These are phyloP conservation scores for Cherax destructor DNA, from an alignment of 1,140 invertebrate species.

Conservation along the genomic window DNA sequence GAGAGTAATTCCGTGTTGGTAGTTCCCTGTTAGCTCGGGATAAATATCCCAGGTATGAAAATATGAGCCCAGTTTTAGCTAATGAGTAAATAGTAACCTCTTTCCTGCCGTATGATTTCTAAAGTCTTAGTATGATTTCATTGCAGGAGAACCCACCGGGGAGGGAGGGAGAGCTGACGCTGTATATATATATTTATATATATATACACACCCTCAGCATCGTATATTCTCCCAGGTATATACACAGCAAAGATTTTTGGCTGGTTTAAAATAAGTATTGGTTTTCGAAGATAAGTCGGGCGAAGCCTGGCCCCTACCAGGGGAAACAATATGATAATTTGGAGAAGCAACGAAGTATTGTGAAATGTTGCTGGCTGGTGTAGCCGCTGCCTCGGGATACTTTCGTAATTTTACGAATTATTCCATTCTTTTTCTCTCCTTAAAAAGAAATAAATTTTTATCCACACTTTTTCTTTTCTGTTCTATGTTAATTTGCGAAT, in stretches of 20 bases:
- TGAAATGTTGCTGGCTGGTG: slow-evolving; percentile 36
- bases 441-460: slow-evolving; percentile 33
- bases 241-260: background rate
- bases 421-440: slow-evolving; percentile 55
- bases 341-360: slow-evolving; percentile 46
- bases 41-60: slow-evolving; percentile 41
- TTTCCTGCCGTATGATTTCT: slow-evolving; percentile 1
- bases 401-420: slow-evolving; percentile 69
- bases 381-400: slow-evolving; percentile 47
- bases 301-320: background rate
- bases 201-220: no score
- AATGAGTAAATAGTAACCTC: slow-evolving; percentile 43
- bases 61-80: slow-evolving; percentile 44
- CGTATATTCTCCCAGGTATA: background rate
- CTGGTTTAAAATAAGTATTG: background rate
- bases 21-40: slow-evolving; percentile 5
- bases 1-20: slow-evolving; percentile 28
- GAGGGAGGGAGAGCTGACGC: no score
- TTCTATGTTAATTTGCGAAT: slow-evolving; percentile 67
- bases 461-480: slow-evolving; percentile 36
- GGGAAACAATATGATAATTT: slow-evolving; percentile 47
- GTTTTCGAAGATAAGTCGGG: background rate
- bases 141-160: no score
- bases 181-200: no score
- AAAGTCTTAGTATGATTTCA: background rate